A percentile compares a stretch with the other conserved stretches of the same genome.
These are phyloP conservation scores for Hydrocynus forskahlii DNA, from an alignment of 2,797 vertebrate genomes.

Conservation along the genomic window DNA sequence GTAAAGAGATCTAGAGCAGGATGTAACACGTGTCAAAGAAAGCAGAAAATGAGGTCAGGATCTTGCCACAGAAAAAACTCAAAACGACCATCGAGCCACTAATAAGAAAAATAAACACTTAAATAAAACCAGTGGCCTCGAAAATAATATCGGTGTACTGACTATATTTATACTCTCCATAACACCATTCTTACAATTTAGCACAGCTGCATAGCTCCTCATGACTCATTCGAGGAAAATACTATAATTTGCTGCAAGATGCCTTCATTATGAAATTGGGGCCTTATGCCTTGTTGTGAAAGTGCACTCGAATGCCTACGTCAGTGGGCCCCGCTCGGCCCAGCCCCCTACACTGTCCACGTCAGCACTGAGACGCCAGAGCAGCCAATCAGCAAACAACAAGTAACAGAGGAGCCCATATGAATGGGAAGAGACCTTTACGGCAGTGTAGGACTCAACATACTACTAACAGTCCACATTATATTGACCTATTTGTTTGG, in stretches of 20 bases:
- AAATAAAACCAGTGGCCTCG: not conserved
- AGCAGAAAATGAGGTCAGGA: not conserved
- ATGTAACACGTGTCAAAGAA: not conserved
- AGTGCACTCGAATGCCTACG: not conserved
- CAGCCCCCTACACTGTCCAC: conserved; percentile 36
- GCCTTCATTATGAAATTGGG: conserved; percentile 12
- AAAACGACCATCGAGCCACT: not conserved
- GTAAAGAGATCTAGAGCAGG: not conserved
- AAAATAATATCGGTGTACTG: not conserved
- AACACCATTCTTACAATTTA: not conserved
- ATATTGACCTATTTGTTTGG: not conserved
- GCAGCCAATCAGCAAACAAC: conserved; percentile 60
- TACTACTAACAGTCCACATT: not conserved
- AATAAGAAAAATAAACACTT: not conserved
- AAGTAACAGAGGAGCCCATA: conserved; percentile 50
- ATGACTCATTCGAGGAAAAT: conserved; percentile 1
- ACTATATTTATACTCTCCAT: not conserved
- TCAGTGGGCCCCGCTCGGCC: not conserved
- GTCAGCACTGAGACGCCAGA: conserved; percentile 42
- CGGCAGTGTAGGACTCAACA: conserved; percentile 19
- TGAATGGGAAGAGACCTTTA: conserved; percentile 49
- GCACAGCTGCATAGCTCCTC: not conserved
- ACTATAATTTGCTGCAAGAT: conserved; percentile 1
- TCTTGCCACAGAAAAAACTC: not conserved
- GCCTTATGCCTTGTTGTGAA: conserved; percentile 23